Percentiles rank a stretch among this genome's conserved stretches.
Conservation (phyloP, 1,140 invertebrate genomes). For the Cyclargus thomasi region DNA sequence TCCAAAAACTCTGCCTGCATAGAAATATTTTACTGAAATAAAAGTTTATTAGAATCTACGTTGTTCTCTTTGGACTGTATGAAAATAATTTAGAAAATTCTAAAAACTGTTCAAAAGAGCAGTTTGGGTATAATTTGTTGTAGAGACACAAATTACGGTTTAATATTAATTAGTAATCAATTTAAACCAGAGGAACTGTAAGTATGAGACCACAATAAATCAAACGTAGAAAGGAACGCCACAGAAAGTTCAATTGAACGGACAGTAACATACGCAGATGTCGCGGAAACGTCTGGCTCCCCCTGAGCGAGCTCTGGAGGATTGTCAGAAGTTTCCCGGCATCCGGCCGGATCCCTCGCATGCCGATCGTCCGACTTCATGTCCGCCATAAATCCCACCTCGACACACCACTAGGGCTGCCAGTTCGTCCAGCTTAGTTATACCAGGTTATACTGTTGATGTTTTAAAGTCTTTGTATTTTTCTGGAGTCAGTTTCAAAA, state of each 20-base stretch:
- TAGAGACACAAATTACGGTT: no score
- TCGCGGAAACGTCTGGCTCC: background rate
- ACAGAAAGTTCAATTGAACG: background rate
- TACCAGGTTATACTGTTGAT: no score
- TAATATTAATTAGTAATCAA: no score
- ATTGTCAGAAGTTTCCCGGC: conserved; percentile 12
- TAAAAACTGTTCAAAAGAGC: no score
- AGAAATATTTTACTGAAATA: background rate
- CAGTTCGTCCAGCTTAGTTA: background rate
- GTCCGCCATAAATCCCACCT: conserved; percentile 7
- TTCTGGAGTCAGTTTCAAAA: no score
- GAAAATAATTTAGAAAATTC: no score
- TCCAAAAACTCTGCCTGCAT: background rate
- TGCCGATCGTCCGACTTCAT: background rate
- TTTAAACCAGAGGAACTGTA: no score
- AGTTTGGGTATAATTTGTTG: no score
- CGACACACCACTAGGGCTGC: background rate
- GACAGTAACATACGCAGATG: conserved; percentile 3
- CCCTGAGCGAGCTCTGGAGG: conserved; percentile 9
- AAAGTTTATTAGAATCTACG: background rate
- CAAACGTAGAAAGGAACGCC: background rate
- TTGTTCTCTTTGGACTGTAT: no score
- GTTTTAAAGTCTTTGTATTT: no score
- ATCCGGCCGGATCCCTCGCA: conserved; percentile 13
- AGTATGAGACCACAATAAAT: background rate